phyloP scores from a whole-genome alignment of 1,140 invertebrate species.

The Lepidurus couesii region DNA sequence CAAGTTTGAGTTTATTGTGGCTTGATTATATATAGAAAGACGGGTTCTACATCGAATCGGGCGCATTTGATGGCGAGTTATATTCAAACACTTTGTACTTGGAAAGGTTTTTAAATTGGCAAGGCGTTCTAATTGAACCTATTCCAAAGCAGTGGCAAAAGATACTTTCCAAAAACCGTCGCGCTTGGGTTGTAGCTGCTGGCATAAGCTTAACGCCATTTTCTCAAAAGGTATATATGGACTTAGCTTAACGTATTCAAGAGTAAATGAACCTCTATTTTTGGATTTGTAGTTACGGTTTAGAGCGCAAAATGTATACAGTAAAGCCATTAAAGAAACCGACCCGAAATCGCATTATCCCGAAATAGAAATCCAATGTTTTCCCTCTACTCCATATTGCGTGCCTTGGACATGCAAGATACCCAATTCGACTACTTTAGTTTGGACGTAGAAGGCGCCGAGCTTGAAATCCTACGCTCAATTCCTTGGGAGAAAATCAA shows the following conservation, averaged over 20 bases:
- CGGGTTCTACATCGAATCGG: slow-evolving; percentile 26
- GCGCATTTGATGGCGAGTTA: slow-evolving; percentile 37
- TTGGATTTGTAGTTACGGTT: neutral
- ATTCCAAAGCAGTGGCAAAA: slow-evolving; percentile 30
- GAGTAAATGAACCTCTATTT: neutral
- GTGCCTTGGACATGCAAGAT: slow-evolving; percentile 40
- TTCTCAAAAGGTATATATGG: neutral
- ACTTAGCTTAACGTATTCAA: neutral
- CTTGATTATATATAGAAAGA: neutral
- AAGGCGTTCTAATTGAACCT: slow-evolving; percentile 36
- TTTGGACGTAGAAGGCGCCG: slow-evolving; percentile 44
- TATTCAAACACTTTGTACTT: slow-evolving; percentile 37
- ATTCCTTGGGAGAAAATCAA: slow-evolving; percentile 39
- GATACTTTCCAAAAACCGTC: slow-evolving; percentile 35
- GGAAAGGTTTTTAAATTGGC: slow-evolving; percentile 34
- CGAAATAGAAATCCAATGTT: slow-evolving; percentile 43
- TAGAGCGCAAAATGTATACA: neutral
- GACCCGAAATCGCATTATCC: neutral
- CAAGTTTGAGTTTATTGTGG: neutral
- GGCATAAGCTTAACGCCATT: slow-evolving; percentile 23
- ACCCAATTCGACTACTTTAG: slow-evolving; percentile 44
- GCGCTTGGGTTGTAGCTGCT: slow-evolving; percentile 27
- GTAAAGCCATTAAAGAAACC: neutral
- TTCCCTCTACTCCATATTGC: slow-evolving; percentile 42
- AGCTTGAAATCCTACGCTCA: slow-evolving; percentile 41